Conservation (phyloP, 1,140 invertebrate species). For the Listronotus oregonensis region DNA sequence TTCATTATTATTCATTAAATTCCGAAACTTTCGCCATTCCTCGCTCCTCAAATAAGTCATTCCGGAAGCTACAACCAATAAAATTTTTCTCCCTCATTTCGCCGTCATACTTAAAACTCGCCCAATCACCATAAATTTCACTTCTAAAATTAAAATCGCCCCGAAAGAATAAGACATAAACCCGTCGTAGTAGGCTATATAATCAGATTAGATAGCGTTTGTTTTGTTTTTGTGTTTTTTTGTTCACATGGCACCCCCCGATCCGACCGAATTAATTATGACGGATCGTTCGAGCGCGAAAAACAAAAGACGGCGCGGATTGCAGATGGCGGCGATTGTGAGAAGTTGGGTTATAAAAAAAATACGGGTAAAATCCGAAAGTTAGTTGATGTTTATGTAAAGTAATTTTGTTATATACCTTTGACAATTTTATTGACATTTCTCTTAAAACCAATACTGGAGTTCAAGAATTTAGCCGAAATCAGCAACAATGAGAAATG, state of each 20-base stretch:
- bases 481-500: too few relatives aligned
- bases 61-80: constrained; percentile 32
- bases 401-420: too few relatives aligned
- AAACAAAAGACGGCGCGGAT: constrained; percentile 19
- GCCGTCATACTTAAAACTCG: constrained; percentile 34
- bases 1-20: constrained; percentile 33
- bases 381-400: too few relatives aligned
- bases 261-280: constrained; percentile 32
- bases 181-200: constrained; percentile 34
- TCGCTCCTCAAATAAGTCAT: constrained; percentile 3
- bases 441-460: too few relatives aligned
- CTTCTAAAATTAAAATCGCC: constrained; percentile 36
- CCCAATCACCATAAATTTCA: constrained; percentile 38
- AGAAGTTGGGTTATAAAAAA: too few relatives aligned
- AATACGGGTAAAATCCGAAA: too few relatives aligned
- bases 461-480: too few relatives aligned
- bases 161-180: constrained; percentile 34
- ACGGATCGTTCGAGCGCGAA: constrained; percentile 13
- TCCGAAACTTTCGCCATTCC: constrained; percentile 12
- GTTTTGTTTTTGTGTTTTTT: constrained; percentile 33
- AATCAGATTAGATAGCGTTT: constrained; percentile 39
- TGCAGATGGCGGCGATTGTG: constrained; percentile 1
- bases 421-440: too few relatives aligned
- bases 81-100: constrained; percentile 37
- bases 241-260: constrained; percentile 26